A percentile compares a stretch with the other conserved stretches of the same genome.
Evolutionary conservation across 1,140 invertebrate species (phyloP).

Genomic region (Magallana angulata): DNA sequence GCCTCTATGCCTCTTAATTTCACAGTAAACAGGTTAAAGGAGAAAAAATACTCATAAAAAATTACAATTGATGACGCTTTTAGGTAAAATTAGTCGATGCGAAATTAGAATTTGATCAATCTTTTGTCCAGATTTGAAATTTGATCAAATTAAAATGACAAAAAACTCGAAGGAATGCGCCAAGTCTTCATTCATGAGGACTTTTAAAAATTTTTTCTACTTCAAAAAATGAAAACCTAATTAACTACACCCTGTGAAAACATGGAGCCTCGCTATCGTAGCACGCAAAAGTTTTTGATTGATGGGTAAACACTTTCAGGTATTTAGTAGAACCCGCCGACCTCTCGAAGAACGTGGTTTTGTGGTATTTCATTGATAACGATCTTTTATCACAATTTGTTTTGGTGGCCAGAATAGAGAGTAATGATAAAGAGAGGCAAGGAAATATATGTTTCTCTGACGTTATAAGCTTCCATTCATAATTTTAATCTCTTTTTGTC

Average conservation of each 20-base stretch:
- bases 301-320: background rate
- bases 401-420: too few relatives aligned
- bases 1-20: background rate
- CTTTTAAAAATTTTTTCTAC: background rate
- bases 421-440: too few relatives aligned
- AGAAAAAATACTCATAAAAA: too few relatives aligned
- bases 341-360: background rate
- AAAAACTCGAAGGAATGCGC: background rate
- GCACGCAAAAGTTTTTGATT: background rate
- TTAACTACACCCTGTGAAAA: background rate
- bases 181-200: background rate
- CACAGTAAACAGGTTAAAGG: too few relatives aligned
- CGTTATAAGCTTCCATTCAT: too few relatives aligned
- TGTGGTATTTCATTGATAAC: conserved; percentile 13
- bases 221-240: background rate
- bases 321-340: background rate
- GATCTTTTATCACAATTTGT: background rate
- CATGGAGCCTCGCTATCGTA: background rate
- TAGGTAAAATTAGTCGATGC: background rate
- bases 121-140: background rate
- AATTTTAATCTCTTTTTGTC: too few relatives aligned
- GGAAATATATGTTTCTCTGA: too few relatives aligned
- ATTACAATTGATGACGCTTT: background rate
- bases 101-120: background rate
- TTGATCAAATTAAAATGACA: conserved; percentile 4